phyloP scores from a whole-genome alignment of 2,797 vertebrate genomes.

The Nannoperca obscura region DNA sequence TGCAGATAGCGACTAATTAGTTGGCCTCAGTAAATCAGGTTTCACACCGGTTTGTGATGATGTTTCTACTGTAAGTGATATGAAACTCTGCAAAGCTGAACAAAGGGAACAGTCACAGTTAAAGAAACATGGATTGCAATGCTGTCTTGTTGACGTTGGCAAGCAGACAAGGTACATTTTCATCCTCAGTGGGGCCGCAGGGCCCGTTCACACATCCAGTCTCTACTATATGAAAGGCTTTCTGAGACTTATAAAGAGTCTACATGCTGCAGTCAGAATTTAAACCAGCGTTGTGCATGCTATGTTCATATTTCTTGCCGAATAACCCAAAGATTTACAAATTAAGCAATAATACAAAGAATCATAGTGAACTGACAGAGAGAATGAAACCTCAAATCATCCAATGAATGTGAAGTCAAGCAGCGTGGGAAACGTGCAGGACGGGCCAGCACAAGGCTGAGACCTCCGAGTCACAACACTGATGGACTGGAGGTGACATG shows the following conservation, averaged over 20 bases:
- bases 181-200: constrained; percentile 36
- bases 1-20: constrained; percentile 31
- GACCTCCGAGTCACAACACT: no score
- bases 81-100: constrained; percentile 25
- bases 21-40: background rate
- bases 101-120: constrained; percentile 51
- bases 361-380: background rate
- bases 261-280: constrained; percentile 22
- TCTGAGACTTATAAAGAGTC: constrained; percentile 36
- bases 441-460: no score
- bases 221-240: constrained; percentile 28
- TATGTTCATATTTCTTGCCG: constrained; percentile 20
- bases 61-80: constrained; percentile 9
- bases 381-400: background rate
- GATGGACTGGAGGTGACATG: background rate
- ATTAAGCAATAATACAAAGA: background rate
- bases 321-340: background rate
- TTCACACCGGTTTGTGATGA: constrained; percentile 5
- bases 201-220: constrained; percentile 37
- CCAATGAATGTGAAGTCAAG: no score
- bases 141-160: constrained; percentile 25
- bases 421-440: no score
- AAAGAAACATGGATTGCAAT: constrained; percentile 20
- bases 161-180: constrained; percentile 50
- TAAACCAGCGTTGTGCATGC: constrained; percentile 3